A percentile compares a stretch with the other conserved stretches of the same genome.
These are phyloP conservation scores for Tyto alba DNA, from an alignment of 2,113 vertebrate species.

Conservation along the genomic window DNA sequence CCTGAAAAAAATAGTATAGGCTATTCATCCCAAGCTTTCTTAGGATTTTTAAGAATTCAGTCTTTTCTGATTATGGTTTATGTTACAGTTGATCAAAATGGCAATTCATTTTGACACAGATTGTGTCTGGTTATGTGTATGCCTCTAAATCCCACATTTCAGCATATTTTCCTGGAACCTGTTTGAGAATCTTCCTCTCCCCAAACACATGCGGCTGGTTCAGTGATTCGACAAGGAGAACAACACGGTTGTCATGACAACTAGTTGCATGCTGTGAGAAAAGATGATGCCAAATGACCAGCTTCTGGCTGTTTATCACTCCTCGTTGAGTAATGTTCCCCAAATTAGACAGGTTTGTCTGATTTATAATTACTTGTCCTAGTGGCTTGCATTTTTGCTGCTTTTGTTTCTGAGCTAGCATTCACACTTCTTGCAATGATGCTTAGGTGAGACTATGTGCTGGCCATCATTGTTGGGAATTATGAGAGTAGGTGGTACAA, in stretches of 20 bases:
- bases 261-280: conserved; percentile 49
- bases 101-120: neutral
- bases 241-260: conserved; percentile 78
- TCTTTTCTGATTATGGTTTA: neutral
- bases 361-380: conserved; percentile 27
- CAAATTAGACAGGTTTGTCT: conserved; percentile 45
- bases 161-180: neutral
- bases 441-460: conserved; percentile 76
- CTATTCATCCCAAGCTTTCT: neutral
- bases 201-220: neutral
- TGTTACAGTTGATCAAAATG: neutral
- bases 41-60: neutral
- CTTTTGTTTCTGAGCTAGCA: neutral
- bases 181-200: neutral
- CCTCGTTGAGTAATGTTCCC: conserved; percentile 27
- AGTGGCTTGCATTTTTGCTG: conserved; percentile 35
- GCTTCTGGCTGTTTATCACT: conserved; percentile 56
- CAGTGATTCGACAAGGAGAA: conserved; percentile 61
- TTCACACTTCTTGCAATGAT: conserved; percentile 57
- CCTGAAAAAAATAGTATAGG: neutral
- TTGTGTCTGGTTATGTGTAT: neutral
- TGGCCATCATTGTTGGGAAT: conserved; percentile 78
- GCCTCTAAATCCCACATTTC: neutral
- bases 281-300: conserved; percentile 55
- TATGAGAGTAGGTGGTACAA: conserved; percentile 67